Percentiles rank a stretch among this genome's conserved stretches.
phyloP scores from a whole-genome alignment of 2,888 invertebrate species.

The Celastrina argiolus region DNA sequence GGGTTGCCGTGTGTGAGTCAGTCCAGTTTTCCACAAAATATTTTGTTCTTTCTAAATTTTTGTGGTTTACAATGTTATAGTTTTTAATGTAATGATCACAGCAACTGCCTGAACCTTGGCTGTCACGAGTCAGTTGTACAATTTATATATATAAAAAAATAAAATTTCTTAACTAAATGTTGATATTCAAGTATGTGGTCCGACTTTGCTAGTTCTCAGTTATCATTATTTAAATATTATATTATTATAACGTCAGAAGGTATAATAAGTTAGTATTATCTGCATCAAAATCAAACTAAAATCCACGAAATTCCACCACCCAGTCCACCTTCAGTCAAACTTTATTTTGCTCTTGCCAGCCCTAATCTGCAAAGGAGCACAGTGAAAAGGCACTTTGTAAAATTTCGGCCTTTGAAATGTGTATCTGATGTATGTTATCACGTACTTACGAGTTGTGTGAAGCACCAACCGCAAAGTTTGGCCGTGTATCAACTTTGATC shows the following conservation, averaged over 20 bases:
- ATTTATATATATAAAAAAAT: no score
- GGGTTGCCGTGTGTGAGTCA: background rate
- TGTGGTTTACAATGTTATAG: background rate
- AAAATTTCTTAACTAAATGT: no score
- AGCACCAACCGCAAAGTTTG: conserved; percentile 39
- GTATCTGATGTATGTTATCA: conserved; percentile 29
- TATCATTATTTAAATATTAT: no score
- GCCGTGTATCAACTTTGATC: conserved; percentile 25
- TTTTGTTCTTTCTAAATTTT: background rate
- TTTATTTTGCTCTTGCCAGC: background rate
- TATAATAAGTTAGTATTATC: background rate
- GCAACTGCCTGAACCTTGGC: background rate
- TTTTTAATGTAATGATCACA: background rate
- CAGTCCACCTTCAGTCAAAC: background rate
- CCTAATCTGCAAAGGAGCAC: conserved; percentile 4
- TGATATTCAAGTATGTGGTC: no score
- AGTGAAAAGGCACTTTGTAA: conserved; percentile 15
- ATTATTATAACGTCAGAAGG: background rate
- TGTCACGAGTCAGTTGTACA: background rate
- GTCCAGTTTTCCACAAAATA: background rate
- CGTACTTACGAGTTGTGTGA: conserved; percentile 56
- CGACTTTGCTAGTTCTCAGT: no score
- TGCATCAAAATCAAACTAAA: background rate
- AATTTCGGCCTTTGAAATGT: conserved; percentile 17
- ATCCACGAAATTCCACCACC: background rate